Percentiles rank a stretch among this genome's conserved stretches.
These are phyloP conservation scores for Ditylenchus weischeri DNA, from an alignment of 2,888 invertebrate species.

Conservation along the genomic window DNA sequence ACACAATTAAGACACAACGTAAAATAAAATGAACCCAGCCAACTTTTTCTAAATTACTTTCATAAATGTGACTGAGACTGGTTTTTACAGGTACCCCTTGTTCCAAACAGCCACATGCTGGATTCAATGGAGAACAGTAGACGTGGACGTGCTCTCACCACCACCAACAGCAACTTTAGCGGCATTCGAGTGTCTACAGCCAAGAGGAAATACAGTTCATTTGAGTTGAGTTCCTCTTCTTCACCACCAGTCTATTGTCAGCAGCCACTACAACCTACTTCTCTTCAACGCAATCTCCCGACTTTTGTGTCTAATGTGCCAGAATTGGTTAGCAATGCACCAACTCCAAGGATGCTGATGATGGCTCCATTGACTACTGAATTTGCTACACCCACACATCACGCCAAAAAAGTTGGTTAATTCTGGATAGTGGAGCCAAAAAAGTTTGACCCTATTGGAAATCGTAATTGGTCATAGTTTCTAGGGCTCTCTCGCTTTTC, in stretches of 20 bases:
- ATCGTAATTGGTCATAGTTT: too few relatives aligned
- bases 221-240: constrained; percentile 5
- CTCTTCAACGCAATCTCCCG: not conserved
- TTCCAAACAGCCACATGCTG: not conserved
- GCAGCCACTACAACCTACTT: not conserved
- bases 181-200: not conserved
- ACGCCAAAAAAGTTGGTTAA: constrained; percentile 5
- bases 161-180: not conserved
- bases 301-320: constrained; percentile 8
- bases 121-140: not conserved
- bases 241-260: not conserved
- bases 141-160: constrained; percentile 6
- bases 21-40: too few relatives aligned
- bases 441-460: too few relatives aligned
- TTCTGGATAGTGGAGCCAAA: not conserved
- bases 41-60: too few relatives aligned
- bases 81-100: too few relatives aligned
- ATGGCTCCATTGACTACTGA: constrained; percentile 7
- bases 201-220: constrained; percentile 9
- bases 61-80: too few relatives aligned
- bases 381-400: constrained; percentile 20
- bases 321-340: constrained; percentile 1
- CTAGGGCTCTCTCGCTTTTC: too few relatives aligned
- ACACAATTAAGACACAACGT: too few relatives aligned
- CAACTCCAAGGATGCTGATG: not conserved